phyloP scores from a whole-genome alignment of 2,888 invertebrate species.

The Phortica magna region DNA sequence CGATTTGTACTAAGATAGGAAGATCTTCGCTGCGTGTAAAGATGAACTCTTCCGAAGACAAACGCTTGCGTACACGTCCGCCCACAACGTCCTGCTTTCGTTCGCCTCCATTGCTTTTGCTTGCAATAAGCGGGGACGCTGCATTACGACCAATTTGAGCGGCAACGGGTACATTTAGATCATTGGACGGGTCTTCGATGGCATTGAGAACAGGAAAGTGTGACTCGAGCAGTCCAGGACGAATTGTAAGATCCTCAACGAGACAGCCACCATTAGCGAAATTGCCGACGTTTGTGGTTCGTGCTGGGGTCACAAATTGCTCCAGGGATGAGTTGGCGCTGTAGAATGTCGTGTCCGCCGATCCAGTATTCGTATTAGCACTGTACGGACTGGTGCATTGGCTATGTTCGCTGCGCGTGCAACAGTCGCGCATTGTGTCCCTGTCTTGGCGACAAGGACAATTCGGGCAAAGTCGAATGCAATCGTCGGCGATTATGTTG shows the following conservation, averaged over 20 bases:
- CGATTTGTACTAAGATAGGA: constrained; percentile 79
- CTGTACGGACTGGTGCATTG: constrained; percentile 53
- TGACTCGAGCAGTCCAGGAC: constrained; percentile 77
- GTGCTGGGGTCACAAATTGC: constrained; percentile 60
- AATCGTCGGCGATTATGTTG: constrained; percentile 74
- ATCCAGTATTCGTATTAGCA: constrained; percentile 53
- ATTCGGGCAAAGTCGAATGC: constrained; percentile 69
- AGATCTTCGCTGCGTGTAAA: constrained; percentile 79
- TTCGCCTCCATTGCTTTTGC: constrained; percentile 46
- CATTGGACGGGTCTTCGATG: constrained; percentile 17
- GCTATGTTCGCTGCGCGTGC: constrained; percentile 66
- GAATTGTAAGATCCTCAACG: constrained; percentile 53
- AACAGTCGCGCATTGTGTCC: constrained; percentile 59
- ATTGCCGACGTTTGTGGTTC: constrained; percentile 28
- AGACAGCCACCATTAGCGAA: constrained; percentile 7
- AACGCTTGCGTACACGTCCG: constrained; percentile 71
- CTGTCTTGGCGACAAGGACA: constrained; percentile 70
- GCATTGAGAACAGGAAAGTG: constrained; percentile 75
- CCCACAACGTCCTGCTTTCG: constrained; percentile 60
- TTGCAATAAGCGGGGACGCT: constrained; percentile 49
- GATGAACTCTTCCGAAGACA: constrained; percentile 75
- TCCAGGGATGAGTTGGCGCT: constrained; percentile 77
- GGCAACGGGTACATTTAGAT: background rate
- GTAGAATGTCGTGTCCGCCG: constrained; percentile 77
- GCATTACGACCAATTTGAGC: constrained; percentile 35